Base-by-base conservation (phyloP, 2,797 vertebrate species). In the Micropoecilia bifurca region DNA sequence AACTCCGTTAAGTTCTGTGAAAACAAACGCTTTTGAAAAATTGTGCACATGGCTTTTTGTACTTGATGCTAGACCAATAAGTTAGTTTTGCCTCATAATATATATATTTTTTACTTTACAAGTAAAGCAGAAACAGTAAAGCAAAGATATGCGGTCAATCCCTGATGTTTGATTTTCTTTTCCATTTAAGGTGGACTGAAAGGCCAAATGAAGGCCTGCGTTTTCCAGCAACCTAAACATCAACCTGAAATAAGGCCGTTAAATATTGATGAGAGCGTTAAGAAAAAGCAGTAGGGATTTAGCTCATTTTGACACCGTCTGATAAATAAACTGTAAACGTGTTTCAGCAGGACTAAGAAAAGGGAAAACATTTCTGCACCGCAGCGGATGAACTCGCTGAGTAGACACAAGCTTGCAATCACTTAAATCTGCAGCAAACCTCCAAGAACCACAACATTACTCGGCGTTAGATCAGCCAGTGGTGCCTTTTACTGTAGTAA, bases 1-100 rank as follows among this genome's bases (percentile, higher is more conserved):
- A 7, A 47, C 25, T 75, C 28, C 12, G 13, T 3, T 28, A 69
- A 22, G 4, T 71, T 68, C 33, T 86, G 77, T 74, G 50, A 76
- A 79, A 86, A 82, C 75, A 82, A 81, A 78, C 66, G 36, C 20
- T 55, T 20, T 71, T 73, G 47, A 85, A 81, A 79, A 43, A 77
- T 36, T 18, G 36, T 45, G 25, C 25, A 69, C 30, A n/a, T 48
- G 36, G 22, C 47, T 75, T 79, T 82, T 50, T 66, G 71, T 45
- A 13, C 72, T 55, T 18, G 68, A 77, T 59, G 59, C 53, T 41
- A 78, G 88, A 76, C 50, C 39, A 81, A 73, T 39, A 78, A 78
- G 66, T 72, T 71, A 48, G 72, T 80, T 25, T 6, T 55, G 61
- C 45, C 68, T 55, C 14, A 22, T 61, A 85, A 88, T 39, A 41